Evolutionary conservation across 23 tunicate genomes (phyloP).

Genomic region (Trididemnum miniatum): DNA sequence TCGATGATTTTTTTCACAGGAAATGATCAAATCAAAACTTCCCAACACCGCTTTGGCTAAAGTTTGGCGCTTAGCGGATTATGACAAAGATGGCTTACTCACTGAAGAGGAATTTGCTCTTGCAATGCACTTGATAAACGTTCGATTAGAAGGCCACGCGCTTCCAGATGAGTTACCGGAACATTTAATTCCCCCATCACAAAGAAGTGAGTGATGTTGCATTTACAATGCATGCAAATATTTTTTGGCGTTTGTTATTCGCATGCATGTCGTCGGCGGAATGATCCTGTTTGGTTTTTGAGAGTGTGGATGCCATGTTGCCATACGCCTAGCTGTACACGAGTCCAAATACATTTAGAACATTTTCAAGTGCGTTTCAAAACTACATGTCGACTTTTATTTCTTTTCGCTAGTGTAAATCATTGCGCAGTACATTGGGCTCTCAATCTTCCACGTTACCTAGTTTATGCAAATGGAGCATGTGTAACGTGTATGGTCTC

Average conservation of each 20-base stretch:
- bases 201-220: conserved; percentile 68
- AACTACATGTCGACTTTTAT: too few species aligned
- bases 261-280: too few species aligned
- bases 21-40: conserved; percentile 92
- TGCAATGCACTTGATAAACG: conserved; percentile 82
- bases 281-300: too few species aligned
- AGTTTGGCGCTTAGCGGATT: conserved; percentile 88
- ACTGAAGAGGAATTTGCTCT: conserved; percentile 96
- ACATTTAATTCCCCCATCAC: conserved; percentile 92
- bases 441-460: too few species aligned
- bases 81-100: conserved; percentile 88
- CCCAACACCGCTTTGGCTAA: conserved; percentile 91
- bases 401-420: too few species aligned
- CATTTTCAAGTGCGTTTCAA: too few species aligned
- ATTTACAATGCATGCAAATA: background rate
- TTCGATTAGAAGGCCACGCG: conserved; percentile 67
- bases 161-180: conserved; percentile 89
- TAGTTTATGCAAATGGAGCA: too few species aligned
- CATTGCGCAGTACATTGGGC: too few species aligned
- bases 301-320: too few species aligned
- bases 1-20: conserved; percentile 28
- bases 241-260: background rate
- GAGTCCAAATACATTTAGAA: too few species aligned
- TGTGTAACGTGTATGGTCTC: too few species aligned
- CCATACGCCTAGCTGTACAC: too few species aligned